A percentile compares a stretch with the other conserved stretches of the same genome.
These are phyloP conservation scores for Cyclura pinguis DNA, from an alignment of 2,797 vertebrate genomes.

Conservation along the genomic window DNA sequence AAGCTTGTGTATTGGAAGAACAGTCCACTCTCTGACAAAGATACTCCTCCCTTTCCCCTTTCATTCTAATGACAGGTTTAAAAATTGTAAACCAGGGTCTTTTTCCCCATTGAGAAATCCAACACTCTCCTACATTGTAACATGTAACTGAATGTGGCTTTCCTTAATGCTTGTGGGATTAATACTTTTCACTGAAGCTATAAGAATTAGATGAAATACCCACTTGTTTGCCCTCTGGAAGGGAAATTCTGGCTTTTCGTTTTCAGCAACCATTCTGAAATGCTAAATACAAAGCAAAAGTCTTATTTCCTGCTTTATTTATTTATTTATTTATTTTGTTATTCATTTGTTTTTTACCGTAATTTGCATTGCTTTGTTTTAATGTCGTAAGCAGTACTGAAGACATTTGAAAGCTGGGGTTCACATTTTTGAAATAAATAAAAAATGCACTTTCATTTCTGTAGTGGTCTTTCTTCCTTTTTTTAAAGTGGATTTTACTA, in stretches of 20 bases:
- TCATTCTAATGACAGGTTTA: constrained; percentile 38
- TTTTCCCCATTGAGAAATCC: constrained; percentile 15
- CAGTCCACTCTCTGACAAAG: constrained; percentile 37
- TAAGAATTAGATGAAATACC: constrained; percentile 46
- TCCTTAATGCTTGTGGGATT: constrained; percentile 23
- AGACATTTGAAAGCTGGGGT: background rate
- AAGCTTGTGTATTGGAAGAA: constrained; percentile 49
- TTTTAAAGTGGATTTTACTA: background rate
- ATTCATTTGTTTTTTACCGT: background rate
- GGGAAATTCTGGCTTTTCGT: background rate
- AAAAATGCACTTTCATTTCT: background rate
- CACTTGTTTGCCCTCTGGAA: background rate
- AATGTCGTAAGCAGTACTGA: background rate
- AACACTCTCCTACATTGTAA: constrained; percentile 29
- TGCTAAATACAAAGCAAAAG: fast-evolving
- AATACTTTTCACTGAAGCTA: constrained; percentile 19
- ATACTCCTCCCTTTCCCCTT: background rate
- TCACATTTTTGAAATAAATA: background rate
- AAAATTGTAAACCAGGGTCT: constrained; percentile 4
- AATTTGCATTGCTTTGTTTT: background rate
- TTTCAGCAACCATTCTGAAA: background rate
- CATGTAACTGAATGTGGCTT: constrained; percentile 30
- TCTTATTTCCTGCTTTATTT: background rate
- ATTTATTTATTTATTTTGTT: too few relatives aligned
- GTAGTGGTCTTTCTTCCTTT: too few relatives aligned